A percentile compares a stretch with the other conserved stretches of the same genome.
phyloP scores from a whole-genome alignment of 2,113 vertebrate species.

The Paracanthobrama guichenoti region DNA sequence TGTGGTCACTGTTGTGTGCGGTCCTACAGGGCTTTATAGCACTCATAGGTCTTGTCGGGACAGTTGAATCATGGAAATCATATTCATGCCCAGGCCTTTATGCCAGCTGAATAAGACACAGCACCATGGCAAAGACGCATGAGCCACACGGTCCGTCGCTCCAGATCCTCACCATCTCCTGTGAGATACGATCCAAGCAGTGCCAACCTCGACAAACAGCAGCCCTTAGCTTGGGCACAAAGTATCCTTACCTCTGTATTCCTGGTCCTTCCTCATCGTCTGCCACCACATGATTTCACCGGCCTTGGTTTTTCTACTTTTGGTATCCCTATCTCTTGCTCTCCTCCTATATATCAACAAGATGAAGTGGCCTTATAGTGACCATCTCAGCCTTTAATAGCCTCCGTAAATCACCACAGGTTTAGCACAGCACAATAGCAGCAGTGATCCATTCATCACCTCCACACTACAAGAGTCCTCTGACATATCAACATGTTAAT shows the following conservation, averaged over 20 bases:
- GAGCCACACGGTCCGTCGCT: not conserved
- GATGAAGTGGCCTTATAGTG: conserved; percentile 73
- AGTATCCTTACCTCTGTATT: conserved; percentile 21
- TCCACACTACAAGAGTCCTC: conserved; percentile 44
- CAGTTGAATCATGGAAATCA: conserved; percentile 56
- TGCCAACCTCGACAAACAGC: not conserved
- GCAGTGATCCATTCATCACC: conserved; percentile 68
- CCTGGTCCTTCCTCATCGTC: not conserved
- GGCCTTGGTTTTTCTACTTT: conserved; percentile 40
- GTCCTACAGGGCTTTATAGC: not conserved
- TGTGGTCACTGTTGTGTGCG: conserved; percentile 7
- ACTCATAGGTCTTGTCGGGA: conserved; percentile 10
- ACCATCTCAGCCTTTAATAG: conserved; percentile 76
- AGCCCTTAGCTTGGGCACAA: conserved; percentile 45
- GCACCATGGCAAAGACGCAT: conserved; percentile 41
- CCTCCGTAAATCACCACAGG: conserved; percentile 72
- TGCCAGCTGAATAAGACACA: conserved; percentile 45
- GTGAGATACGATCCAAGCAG: not conserved
- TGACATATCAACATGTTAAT: conserved; percentile 75
- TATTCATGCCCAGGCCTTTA: conserved; percentile 42
- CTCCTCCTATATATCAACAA: conserved; percentile 66
- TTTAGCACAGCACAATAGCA: conserved; percentile 57
- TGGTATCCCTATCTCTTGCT: conserved; percentile 48
- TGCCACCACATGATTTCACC: conserved; percentile 35
- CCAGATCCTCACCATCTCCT: not conserved